Percentiles rank a stretch among this genome's conserved stretches.
Evolutionary conservation across 2,888 invertebrate genomes (phyloP).

Genomic region (Deilephila porcellus): DNA sequence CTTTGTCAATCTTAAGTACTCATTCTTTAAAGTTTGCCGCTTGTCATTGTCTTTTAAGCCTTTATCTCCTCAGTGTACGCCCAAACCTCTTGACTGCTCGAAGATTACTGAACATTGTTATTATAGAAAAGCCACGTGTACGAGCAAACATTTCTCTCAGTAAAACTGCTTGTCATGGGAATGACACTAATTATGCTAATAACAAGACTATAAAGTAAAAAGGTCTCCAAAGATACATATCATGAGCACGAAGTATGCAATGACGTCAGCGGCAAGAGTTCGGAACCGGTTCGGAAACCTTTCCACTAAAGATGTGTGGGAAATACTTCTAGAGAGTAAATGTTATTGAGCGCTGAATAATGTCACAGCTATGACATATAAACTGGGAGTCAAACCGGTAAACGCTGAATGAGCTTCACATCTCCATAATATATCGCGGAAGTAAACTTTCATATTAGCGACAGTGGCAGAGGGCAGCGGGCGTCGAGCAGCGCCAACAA

Average conservation of each 20-base stretch:
- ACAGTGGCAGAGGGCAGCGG: neutral
- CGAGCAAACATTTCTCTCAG: neutral
- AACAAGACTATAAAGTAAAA: constrained; percentile 38
- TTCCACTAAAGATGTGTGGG: constrained; percentile 61
- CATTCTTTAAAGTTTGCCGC: constrained; percentile 8
- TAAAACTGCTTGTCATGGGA: constrained; percentile 8
- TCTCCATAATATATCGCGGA: constrained; percentile 41
- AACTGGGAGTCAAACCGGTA: constrained; percentile 39
- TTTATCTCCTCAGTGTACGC: neutral
- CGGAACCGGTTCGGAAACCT: constrained; percentile 63
- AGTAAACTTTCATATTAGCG: constrained; percentile 48
- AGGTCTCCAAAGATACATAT: constrained; percentile 49
- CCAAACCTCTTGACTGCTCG: neutral
- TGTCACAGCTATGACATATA: constrained; percentile 44
- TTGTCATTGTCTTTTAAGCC: neutral
- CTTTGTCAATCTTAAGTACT: constrained; percentile 34
- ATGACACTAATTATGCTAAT: constrained; percentile 29
- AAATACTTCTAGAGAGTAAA: constrained; percentile 61
- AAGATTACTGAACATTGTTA: neutral
- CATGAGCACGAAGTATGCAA: constrained; percentile 51
- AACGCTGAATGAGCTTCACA: constrained; percentile 42
- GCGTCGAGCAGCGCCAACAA: neutral
- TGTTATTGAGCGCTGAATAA: constrained; percentile 52
- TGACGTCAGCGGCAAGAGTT: constrained; percentile 59
- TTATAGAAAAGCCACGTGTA: constrained; percentile 18